phyloP scores from a whole-genome alignment of 2,797 vertebrate genomes.

The Oreochromis grahami region DNA sequence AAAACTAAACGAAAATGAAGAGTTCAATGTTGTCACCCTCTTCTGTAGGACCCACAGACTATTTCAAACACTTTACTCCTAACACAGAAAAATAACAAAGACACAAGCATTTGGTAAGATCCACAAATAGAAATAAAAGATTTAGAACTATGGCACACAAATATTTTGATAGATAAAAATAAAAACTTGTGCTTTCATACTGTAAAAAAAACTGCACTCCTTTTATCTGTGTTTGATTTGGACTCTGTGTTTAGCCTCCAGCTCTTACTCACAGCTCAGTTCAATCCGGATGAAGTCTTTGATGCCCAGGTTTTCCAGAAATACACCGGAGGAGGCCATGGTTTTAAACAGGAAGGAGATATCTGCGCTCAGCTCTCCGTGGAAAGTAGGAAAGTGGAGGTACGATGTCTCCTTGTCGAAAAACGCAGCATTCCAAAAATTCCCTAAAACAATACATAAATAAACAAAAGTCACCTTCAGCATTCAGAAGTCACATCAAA shows the following conservation, averaged over 20 bases:
- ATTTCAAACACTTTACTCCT: background rate
- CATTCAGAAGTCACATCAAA: background rate
- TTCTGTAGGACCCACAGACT: background rate
- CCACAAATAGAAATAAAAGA: background rate
- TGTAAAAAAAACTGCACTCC: background rate
- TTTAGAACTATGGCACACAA: background rate
- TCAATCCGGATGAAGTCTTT: slow-evolving; percentile 88
- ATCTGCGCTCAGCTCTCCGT: slow-evolving; percentile 84
- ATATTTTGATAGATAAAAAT: background rate
- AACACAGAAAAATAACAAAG: background rate
- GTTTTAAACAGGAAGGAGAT: slow-evolving; percentile 94
- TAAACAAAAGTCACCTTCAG: background rate
- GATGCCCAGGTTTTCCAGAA: slow-evolving; percentile 89
- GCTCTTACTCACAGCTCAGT: slow-evolving; percentile 84
- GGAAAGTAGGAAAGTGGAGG: slow-evolving; percentile 88
- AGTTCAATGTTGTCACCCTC: background rate
- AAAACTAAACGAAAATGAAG: background rate
- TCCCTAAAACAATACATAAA: slow-evolving; percentile 45
- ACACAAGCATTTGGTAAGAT: background rate
- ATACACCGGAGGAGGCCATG: slow-evolving; percentile 79
- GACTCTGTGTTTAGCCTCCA: background rate
- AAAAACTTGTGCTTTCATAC: background rate
- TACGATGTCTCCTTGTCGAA: slow-evolving; percentile 89
- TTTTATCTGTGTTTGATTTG: background rate
- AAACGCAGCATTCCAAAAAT: slow-evolving; percentile 91